phyloP scores from a whole-genome alignment of 2,113 vertebrate genomes.

The Strigops habroptila region DNA sequence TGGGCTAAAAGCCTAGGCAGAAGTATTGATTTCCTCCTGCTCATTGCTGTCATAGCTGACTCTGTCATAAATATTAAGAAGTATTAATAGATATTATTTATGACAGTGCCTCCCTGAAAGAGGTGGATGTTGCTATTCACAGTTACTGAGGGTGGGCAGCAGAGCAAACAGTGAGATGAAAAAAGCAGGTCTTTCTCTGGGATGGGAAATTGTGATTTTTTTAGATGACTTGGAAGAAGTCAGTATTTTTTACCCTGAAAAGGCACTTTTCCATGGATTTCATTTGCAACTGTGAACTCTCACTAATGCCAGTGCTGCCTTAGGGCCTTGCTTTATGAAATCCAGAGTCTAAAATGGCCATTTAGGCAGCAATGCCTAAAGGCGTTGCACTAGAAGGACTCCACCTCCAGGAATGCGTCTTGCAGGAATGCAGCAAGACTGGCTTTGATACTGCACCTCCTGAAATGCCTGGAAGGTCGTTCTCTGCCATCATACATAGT shows the following conservation, averaged over 20 bases:
- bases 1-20: neutral
- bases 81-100: neutral
- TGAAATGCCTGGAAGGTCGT: too few species aligned
- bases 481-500: neutral
- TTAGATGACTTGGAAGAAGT: neutral
- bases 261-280: neutral
- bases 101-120: rapidly evolving
- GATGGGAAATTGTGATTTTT: neutral
- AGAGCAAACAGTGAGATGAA: neutral
- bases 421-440: neutral
- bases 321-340: neutral
- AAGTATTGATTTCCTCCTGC: neutral
- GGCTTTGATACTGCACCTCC: neutral
- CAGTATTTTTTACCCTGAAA: neutral
- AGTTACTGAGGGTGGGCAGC: neutral
- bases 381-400: neutral
- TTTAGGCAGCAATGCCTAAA: neutral
- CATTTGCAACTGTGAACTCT: neutral
- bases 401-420: rapidly evolving
- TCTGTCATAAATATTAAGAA: neutral
- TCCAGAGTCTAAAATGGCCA: neutral
- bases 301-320: neutral
- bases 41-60: neutral
- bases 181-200: neutral
- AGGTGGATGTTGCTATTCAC: neutral